Evolutionary conservation across 1,140 invertebrate species (phyloP).

Genomic region (Orchestia grillus): DNA sequence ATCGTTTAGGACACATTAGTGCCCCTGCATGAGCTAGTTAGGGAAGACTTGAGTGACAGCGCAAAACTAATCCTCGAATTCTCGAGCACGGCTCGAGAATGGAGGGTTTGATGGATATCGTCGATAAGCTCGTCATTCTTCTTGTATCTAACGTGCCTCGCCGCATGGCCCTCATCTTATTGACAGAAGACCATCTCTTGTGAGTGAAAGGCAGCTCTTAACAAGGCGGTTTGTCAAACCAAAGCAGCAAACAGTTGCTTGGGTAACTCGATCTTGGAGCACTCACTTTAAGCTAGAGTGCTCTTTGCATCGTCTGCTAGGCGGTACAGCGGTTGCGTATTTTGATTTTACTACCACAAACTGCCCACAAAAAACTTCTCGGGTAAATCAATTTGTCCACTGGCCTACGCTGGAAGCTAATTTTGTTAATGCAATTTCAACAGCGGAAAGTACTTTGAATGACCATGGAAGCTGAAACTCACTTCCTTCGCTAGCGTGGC

Average conservation of each 20-base stretch:
- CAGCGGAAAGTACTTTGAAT: background rate
- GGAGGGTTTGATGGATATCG: background rate
- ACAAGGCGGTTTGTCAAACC: conserved; percentile 47
- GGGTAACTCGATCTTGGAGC: conserved; percentile 23
- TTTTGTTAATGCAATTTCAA: background rate
- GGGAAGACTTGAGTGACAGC: background rate
- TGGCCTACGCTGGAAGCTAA: background rate
- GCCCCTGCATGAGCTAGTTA: background rate
- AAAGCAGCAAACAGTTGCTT: conserved; percentile 48
- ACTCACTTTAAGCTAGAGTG: conserved; percentile 34
- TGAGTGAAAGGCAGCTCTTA: conserved; percentile 46
- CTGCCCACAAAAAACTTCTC: background rate
- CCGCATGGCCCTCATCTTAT: background rate
- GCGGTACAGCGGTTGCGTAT: background rate
- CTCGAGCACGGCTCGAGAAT: background rate
- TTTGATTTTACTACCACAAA: conserved; percentile 2
- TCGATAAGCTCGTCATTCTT: conserved; percentile 30
- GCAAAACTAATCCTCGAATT: background rate
- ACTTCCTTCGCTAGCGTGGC: background rate
- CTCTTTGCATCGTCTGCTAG: background rate
- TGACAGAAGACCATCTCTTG: background rate
- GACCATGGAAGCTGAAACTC: background rate
- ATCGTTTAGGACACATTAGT: background rate
- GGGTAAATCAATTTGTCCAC: background rate
- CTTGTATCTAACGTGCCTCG: background rate